A percentile compares a stretch with the other conserved stretches of the same genome.
Conservation (phyloP, 2,113 vertebrate species). For the Hoplias malabaricus region DNA sequence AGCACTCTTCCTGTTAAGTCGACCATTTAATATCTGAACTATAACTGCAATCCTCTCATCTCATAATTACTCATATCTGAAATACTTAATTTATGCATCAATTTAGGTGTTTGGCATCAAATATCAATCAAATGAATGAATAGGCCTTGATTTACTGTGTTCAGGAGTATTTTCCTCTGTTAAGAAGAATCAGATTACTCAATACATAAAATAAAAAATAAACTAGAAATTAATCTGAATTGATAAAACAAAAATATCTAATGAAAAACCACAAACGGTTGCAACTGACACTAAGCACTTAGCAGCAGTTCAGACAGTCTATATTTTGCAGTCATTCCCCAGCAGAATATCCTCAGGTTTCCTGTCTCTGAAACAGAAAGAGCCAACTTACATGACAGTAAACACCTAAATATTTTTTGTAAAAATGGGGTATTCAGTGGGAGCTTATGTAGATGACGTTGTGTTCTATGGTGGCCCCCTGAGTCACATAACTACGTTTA, state of each 20-base stretch:
- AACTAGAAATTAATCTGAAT: background rate
- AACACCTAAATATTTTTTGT: background rate
- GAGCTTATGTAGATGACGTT: no score
- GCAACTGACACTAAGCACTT: no score
- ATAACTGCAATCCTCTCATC: no score
- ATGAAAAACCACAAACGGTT: background rate
- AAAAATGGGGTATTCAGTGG: no score
- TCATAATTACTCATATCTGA: no score
- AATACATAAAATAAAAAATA: conserved; percentile 3
- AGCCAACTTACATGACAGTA: background rate
- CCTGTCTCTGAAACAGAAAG: conserved; percentile 6
- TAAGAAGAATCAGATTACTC: background rate
- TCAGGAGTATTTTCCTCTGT: background rate
- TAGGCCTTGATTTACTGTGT: background rate
- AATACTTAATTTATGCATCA: no score
- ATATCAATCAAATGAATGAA: no score
- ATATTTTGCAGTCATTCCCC: background rate
- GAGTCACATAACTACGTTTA: no score
- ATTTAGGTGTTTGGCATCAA: no score
- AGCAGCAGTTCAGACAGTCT: background rate
- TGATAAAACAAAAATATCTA: background rate
- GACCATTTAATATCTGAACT: no score
- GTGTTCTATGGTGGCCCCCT: no score
- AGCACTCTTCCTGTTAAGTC: no score
- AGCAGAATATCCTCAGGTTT: background rate